A percentile compares a stretch with the other conserved stretches of the same genome.
Evolutionary conservation across 2,888 invertebrate species (phyloP).

Genomic region (Mesopsocus fuscifrons): DNA sequence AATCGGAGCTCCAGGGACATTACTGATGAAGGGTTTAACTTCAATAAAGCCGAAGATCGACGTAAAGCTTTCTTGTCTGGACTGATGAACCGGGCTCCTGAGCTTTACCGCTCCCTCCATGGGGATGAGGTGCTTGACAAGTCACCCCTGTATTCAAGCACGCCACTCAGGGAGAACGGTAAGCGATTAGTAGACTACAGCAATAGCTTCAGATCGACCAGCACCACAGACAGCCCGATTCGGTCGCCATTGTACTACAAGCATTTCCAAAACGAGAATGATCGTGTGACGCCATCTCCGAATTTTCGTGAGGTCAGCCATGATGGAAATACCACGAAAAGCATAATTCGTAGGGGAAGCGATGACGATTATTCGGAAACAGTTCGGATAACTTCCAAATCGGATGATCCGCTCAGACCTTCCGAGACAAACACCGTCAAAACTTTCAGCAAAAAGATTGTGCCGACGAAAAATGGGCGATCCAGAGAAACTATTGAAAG

Average conservation of each 20-base stretch:
- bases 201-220: conserved; percentile 18
- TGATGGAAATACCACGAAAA: conserved; percentile 10
- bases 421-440: conserved; percentile 51
- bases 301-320: conserved; percentile 2
- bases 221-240: conserved; percentile 11
- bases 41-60: conserved; percentile 22
- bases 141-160: conserved; percentile 15
- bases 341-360: conserved; percentile 21
- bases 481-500: conserved; percentile 48
- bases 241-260: conserved; percentile 5
- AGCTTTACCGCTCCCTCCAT: conserved; percentile 48
- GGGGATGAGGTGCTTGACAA: conserved; percentile 37
- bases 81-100: conserved; percentile 49
- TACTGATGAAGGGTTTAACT: conserved; percentile 28
- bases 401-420: conserved; percentile 44
- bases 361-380: conserved; percentile 53
- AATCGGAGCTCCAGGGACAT: conserved; percentile 67
- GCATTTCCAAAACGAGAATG: conserved; percentile 6
- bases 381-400: conserved; percentile 44
- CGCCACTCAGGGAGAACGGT: conserved; percentile 22
- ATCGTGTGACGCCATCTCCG: conserved; percentile 9
- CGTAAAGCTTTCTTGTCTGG: conserved; percentile 48
- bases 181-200: conserved; percentile 18
- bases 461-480: conserved; percentile 42
- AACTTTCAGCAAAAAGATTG: conserved; percentile 45